Conservation (phyloP, 2,888 invertebrate genomes). For the Platynereis dumerilii region DNA sequence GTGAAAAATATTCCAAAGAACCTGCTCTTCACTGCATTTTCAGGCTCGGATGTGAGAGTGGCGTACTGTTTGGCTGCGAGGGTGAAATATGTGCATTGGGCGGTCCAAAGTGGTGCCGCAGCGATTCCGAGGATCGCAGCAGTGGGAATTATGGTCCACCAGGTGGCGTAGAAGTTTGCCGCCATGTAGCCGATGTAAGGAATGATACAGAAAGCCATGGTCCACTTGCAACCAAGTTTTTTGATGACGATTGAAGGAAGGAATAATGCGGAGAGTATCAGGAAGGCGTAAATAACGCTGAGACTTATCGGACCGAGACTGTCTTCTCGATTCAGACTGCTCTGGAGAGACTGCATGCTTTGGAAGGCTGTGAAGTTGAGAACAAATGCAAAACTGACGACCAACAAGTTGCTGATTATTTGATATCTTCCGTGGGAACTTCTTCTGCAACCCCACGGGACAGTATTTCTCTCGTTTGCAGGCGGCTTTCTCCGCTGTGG, state of each 20-base stretch:
- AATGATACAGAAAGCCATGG: slow-evolving; percentile 87
- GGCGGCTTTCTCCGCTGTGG: too few species aligned
- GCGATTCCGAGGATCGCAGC: slow-evolving; percentile 88
- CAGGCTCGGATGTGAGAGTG: background rate
- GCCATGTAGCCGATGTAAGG: slow-evolving; percentile 92
- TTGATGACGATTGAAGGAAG: background rate
- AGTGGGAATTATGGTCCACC: slow-evolving; percentile 74
- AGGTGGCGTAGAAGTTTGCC: slow-evolving; percentile 86
- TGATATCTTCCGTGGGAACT: too few species aligned
- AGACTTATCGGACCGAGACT: background rate
- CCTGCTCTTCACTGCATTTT: background rate
- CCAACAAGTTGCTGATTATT: background rate
- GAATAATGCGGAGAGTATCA: slow-evolving; percentile 2
- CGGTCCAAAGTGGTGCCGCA: slow-evolving; percentile 95
- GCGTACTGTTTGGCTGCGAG: background rate
- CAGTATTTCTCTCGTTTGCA: too few species aligned
- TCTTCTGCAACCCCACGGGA: too few species aligned
- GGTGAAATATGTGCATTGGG: slow-evolving; percentile 83
- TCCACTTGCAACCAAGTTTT: slow-evolving; percentile 74
- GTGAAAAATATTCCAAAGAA: slow-evolving; percentile 13
- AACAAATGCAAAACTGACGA: slow-evolving; percentile 2
- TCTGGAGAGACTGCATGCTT: slow-evolving; percentile 16
- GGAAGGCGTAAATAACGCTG: background rate
- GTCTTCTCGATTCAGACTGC: slow-evolving; percentile 1
- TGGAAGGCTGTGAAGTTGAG: slow-evolving; percentile 17